Evolutionary conservation across 1,140 invertebrate genomes (phyloP).

Genomic region (Penaeus chinensis): DNA sequence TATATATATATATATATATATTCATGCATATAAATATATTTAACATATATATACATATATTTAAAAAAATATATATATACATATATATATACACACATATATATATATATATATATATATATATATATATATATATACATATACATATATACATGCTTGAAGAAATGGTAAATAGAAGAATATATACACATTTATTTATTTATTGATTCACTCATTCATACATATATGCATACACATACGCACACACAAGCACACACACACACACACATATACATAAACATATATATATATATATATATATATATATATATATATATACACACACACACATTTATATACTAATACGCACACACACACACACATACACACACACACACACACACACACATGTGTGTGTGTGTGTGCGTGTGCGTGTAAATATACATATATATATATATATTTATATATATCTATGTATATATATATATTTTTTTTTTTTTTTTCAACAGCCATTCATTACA

Average conservation of each 20-base stretch:
- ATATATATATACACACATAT: too few species aligned
- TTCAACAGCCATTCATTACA: not conserved
- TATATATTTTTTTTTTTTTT: not conserved
- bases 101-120: too few species aligned
- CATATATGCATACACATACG: too few species aligned
- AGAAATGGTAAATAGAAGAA: not conserved
- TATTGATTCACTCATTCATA: too few species aligned
- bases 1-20: too few species aligned
- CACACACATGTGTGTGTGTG: not conserved
- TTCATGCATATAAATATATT: too few species aligned
- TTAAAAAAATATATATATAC: too few species aligned
- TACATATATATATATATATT: not conserved
- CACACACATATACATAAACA: too few species aligned
- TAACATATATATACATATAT: too few species aligned
- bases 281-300: not conserved
- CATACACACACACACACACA: too few species aligned
- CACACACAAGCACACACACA: too few species aligned
- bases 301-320: slow-evolving; percentile 13
- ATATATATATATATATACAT: too few species aligned
- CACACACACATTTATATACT: not conserved
- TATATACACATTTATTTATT: not conserved
- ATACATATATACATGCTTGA: not conserved
- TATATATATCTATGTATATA: not conserved
- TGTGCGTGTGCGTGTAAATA: not conserved
- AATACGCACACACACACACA: not conserved